phyloP scores from a whole-genome alignment of 2,888 invertebrate genomes.

The Meteorus cinctellus region DNA sequence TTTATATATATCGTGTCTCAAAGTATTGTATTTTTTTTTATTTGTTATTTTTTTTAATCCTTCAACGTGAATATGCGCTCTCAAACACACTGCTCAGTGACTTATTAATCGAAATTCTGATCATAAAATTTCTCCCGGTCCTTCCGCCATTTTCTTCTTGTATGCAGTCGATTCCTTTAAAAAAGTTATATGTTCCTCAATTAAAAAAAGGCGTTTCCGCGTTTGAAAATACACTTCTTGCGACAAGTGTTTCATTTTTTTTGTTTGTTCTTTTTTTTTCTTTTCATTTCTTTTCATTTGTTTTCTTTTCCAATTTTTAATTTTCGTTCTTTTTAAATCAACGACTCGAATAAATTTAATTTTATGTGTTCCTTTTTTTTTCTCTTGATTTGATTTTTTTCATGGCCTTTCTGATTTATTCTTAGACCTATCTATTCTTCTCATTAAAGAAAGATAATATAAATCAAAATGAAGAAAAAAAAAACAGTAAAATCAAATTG shows the following conservation, averaged over 20 bases:
- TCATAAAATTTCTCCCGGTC: slow-evolving; percentile 63
- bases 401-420: neutral
- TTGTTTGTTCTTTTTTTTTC: slow-evolving; percentile 16
- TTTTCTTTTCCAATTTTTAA: slow-evolving; percentile 17
- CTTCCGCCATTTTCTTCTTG: slow-evolving; percentile 81
- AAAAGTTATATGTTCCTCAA: slow-evolving; percentile 52
- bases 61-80: slow-evolving; percentile 15
- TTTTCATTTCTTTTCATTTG: neutral
- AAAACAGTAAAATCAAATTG: neutral
- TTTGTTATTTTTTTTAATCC: slow-evolving; percentile 33
- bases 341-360: slow-evolving; percentile 23
- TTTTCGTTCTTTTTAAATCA: slow-evolving; percentile 12
- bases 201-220: slow-evolving; percentile 39
- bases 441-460: neutral
- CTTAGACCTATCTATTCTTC: neutral
- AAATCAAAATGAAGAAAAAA: neutral
- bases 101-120: slow-evolving; percentile 58
- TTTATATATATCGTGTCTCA: slow-evolving; percentile 30
- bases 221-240: slow-evolving; percentile 35
- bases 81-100: slow-evolving; percentile 54
- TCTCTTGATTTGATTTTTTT: neutral
- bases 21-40: slow-evolving; percentile 30
- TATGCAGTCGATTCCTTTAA: slow-evolving; percentile 89
- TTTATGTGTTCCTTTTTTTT: slow-evolving; percentile 5
- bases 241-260: slow-evolving; percentile 32